Conservation (phyloP, 1,140 invertebrate genomes). For the Bombus vancouverensis region DNA sequence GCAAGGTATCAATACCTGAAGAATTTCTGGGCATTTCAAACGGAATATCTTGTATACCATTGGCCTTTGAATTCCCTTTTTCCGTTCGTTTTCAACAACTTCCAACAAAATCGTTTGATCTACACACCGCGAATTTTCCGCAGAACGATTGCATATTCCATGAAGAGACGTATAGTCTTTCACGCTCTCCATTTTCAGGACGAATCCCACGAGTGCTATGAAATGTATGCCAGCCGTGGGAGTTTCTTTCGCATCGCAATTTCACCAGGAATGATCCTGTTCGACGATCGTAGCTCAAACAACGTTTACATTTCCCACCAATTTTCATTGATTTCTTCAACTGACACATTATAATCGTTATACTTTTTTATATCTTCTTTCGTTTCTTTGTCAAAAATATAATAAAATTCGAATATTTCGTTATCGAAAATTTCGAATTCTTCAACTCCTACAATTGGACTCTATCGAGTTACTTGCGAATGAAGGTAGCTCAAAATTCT, state of each 20-base stretch:
- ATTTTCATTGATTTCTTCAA: not conserved
- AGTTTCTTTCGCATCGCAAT: constrained; percentile 37
- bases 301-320: not conserved
- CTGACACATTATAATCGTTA: not conserved
- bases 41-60: not conserved
- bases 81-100: not conserved
- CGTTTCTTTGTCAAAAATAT: not conserved
- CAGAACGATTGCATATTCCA: constrained; percentile 40
- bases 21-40: not conserved
- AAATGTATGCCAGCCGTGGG: constrained; percentile 37
- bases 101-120: constrained; percentile 17
- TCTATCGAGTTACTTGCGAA: not conserved
- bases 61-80: not conserved
- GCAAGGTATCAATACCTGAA: not conserved
- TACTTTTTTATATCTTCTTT: not conserved
- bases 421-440: not conserved
- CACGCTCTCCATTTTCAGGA: constrained; percentile 22
- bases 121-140: constrained; percentile 39
- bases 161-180: constrained; percentile 1
- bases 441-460: not conserved
- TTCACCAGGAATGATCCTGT: not conserved
- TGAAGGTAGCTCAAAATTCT: not conserved
- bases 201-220: constrained; percentile 49
- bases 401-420: not conserved
- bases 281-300: constrained; percentile 25